These are phyloP conservation scores for Argya squamiceps DNA, from an alignment of 2,797 vertebrate species.

Conservation along the genomic window DNA sequence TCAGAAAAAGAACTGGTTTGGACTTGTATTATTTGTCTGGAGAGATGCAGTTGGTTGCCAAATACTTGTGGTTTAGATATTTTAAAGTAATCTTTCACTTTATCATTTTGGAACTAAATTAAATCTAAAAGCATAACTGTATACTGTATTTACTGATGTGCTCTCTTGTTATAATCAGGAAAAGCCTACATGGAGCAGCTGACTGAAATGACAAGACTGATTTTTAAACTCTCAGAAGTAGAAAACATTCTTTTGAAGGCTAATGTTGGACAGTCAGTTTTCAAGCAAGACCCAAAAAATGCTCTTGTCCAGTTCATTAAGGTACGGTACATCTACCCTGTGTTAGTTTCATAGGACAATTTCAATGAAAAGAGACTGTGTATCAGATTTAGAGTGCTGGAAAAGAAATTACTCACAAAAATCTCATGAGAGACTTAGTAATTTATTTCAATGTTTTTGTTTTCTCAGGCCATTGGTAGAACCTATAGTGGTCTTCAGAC, in stretches of 20 bases:
- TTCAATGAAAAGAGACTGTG: neutral
- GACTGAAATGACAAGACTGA: constrained; percentile 88
- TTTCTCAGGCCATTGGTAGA: constrained; percentile 84
- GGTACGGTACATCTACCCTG: constrained; percentile 75
- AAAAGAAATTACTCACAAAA: neutral
- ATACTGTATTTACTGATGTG: neutral
- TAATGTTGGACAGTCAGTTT: constrained; percentile 70
- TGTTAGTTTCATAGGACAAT: neutral
- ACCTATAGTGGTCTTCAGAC: constrained; percentile 84
- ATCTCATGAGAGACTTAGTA: neutral
- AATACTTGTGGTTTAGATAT: neutral
- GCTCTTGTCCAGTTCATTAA: constrained; percentile 88
- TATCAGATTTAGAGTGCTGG: neutral
- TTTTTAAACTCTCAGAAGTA: constrained; percentile 90
- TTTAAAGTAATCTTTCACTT: neutral
- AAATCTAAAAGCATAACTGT: neutral
- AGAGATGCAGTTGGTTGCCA: neutral
- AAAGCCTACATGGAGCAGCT: constrained; percentile 86
- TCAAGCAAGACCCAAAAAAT: constrained; percentile 79
- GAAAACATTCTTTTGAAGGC: constrained; percentile 83
- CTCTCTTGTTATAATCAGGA: constrained; percentile 74
- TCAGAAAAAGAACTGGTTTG: neutral
- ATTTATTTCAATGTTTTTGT: constrained; percentile 37
- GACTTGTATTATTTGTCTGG: neutral
- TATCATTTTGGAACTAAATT: neutral